Evolutionary conservation across 2,113 vertebrate genomes (phyloP), one percentile per base, ranked within the genome.

Genomic region (Coracopsis vasa): DNA sequence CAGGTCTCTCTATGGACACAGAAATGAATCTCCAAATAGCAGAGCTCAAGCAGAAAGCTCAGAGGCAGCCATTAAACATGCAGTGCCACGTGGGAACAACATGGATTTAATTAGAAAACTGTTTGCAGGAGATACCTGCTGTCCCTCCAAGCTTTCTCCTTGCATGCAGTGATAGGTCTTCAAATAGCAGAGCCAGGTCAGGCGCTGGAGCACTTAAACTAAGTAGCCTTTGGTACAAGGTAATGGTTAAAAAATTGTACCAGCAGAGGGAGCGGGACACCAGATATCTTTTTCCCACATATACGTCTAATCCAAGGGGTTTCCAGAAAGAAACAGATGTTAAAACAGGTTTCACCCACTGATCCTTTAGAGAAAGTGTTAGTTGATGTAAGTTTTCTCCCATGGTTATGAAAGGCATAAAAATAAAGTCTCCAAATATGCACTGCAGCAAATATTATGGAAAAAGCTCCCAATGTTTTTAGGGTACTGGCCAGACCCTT

Each of bases 211-310:
- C 9, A 0, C n/a, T 7, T 24, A 25, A 53, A 11, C 45, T 18
- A 15, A 37, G 58, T 16, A 4, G 9, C 10, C 27, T 89, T 42
- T 31, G 84, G 50, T 25, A 37, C 27, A 6, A 37, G 54, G 71
- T 0, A 20, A 53, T 62, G 94, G 64, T 64, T 96, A 45, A 75
- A n/a, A 82, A 42, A 66, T 71, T 82, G 64, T 31, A 67, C 96
- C 97, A 97, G 91, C 89, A 97, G 97, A 87, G 94, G 96, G 96
- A 97, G 97, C 1, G 96, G 96, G 88, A 96, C 79, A 73, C 93
- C 93, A 82, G 90, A 60, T 83, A 93, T 96, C 83, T 75, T 65
- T 33, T 48, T 16, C 29, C 64, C 39, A 5, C 13, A 0, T 7
- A 5, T 6, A 9, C 13, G 14, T 23, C n/a, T 45, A 21, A 83